Conservation (phyloP, 23 tunicate species). For the Botrylloides violaceus region DNA sequence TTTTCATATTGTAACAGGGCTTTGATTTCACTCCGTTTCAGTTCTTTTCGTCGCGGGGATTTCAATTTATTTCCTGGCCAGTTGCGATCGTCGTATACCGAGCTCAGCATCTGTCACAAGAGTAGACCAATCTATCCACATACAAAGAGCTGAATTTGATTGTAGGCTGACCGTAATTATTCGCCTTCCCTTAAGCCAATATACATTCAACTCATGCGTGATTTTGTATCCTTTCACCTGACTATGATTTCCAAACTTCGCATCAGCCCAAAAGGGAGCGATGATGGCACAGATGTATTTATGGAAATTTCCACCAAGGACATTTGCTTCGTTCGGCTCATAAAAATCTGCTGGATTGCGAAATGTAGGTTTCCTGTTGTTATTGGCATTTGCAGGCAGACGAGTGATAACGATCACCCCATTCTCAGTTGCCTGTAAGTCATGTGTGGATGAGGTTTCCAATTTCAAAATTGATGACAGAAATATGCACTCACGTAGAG, state of each 20-base stretch:
- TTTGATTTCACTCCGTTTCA: not conserved
- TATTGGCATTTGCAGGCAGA: constrained; percentile 24
- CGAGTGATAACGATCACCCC: constrained; percentile 55
- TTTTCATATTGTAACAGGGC: not conserved
- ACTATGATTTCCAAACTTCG: constrained; percentile 28
- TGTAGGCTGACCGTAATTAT: too few species aligned
- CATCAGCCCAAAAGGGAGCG: constrained; percentile 81
- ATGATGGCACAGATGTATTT: constrained; percentile 56
- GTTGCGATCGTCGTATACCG: constrained; percentile 6
- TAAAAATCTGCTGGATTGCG: constrained; percentile 40
- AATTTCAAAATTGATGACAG: too few species aligned
- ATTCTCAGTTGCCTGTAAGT: constrained; percentile 59
- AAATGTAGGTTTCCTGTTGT: constrained; percentile 33
- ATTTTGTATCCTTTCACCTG: too few species aligned
- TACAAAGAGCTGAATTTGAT: too few species aligned
- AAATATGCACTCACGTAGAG: constrained; percentile 51
- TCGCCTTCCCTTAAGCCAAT: too few species aligned
- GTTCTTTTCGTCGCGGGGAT: not conserved
- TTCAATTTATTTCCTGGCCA: constrained; percentile 19
- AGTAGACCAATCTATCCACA: too few species aligned
- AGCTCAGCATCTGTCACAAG: constrained; percentile 16
- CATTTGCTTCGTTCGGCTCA: constrained; percentile 3
- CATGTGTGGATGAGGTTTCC: not conserved
- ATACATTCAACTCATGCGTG: too few species aligned
- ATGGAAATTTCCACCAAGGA: constrained; percentile 14